These are phyloP conservation scores for Triops cancriformis DNA, from an alignment of 1,140 invertebrate species.

Conservation along the genomic window DNA sequence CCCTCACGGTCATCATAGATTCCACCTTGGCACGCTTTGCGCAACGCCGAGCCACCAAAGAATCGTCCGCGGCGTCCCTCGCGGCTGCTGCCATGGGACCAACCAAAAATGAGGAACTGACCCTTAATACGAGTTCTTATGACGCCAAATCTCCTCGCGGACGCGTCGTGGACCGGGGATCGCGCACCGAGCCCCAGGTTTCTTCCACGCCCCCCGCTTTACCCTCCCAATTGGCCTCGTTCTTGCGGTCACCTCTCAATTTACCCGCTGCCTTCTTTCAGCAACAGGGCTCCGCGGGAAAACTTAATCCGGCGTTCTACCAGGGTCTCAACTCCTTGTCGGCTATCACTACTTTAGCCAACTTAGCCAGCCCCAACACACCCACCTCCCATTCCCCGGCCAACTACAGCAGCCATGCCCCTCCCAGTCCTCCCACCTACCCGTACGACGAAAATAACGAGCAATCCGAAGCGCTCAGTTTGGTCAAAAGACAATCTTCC, in stretches of 20 bases:
- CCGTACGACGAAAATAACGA: constrained; percentile 52
- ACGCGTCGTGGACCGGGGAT: constrained; percentile 27
- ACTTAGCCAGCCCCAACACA: constrained; percentile 20
- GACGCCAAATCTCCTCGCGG: constrained; percentile 26
- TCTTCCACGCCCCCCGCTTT: constrained; percentile 22
- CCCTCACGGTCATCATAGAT: constrained; percentile 75
- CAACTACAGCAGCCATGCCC: constrained; percentile 40
- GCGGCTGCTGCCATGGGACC: not conserved
- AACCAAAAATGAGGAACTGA: constrained; percentile 11
- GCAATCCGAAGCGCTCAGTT: constrained; percentile 85
- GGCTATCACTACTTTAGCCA: constrained; percentile 22
- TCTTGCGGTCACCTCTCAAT: constrained; percentile 23
- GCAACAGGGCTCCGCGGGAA: constrained; percentile 8
- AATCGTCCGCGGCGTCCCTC: constrained; percentile 40
- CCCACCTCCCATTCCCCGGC: constrained; percentile 29
- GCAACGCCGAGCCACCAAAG: constrained; percentile 22
- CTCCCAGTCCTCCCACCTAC: constrained; percentile 61
- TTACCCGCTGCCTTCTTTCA: constrained; percentile 24
- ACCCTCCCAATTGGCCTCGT: constrained; percentile 18
- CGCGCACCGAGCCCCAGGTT: constrained; percentile 25
- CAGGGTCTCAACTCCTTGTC: constrained; percentile 16
- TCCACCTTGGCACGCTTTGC: constrained; percentile 74
- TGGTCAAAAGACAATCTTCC: constrained; percentile 63
- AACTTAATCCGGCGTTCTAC: constrained; percentile 19
- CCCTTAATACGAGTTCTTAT: not conserved